phyloP scores from a whole-genome alignment of 2,797 vertebrate genomes.

The Denticeps clupeoides region DNA sequence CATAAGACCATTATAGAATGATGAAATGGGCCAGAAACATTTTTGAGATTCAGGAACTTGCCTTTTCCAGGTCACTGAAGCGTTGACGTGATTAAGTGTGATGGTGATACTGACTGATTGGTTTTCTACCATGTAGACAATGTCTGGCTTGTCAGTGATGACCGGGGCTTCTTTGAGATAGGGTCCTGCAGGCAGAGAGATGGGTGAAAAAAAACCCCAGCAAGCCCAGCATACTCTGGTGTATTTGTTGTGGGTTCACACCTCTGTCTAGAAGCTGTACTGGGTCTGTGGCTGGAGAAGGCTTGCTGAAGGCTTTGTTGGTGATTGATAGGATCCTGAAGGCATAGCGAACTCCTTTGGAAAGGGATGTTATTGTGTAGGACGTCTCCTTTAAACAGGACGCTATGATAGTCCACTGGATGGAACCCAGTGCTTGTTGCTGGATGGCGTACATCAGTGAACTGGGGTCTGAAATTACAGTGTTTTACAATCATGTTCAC shows the following conservation, averaged over 20 bases:
- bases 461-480: slow-evolving; percentile 59
- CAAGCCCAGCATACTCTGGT: neutral
- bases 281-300: slow-evolving; percentile 70
- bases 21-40: too few species aligned
- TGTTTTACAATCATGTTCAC: slow-evolving; percentile 6
- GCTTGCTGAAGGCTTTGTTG: slow-evolving; percentile 86
- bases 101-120: slow-evolving; percentile 71
- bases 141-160: slow-evolving; percentile 82
- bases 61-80: slow-evolving; percentile 82
- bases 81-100: slow-evolving; percentile 87
- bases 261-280: slow-evolving; percentile 78
- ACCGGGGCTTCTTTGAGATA: slow-evolving; percentile 76
- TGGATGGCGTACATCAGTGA: slow-evolving; percentile 84
- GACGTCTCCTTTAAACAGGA: slow-evolving; percentile 67
- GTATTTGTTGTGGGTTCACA: slow-evolving; percentile 35
- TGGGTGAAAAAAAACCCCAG: neutral
- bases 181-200: slow-evolving; percentile 65
- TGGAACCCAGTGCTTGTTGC: slow-evolving; percentile 84
- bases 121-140: slow-evolving; percentile 84
- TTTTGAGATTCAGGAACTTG: slow-evolving; percentile 29
- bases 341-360: slow-evolving; percentile 74
- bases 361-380: slow-evolving; percentile 68
- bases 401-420: slow-evolving; percentile 83
- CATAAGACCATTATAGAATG: too few species aligned
- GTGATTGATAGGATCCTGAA: slow-evolving; percentile 87